Evolutionary conservation across 2,797 vertebrate species (phyloP), one percentile per base, ranked within the genome.

Genomic region (Xenops minutus): DNA sequence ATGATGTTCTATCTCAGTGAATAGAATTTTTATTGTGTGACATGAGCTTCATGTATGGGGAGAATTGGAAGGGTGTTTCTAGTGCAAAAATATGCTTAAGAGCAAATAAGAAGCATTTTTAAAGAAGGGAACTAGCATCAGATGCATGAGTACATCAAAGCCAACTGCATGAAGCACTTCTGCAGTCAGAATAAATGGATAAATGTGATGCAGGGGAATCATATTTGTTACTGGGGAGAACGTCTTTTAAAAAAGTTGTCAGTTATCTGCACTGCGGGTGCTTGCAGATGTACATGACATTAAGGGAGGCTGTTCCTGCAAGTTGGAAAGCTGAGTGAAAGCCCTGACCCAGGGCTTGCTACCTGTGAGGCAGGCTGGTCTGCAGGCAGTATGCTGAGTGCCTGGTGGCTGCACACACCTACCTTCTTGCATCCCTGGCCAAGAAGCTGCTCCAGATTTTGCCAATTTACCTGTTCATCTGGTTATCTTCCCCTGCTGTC

Each of bases 371-470:
- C 29, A 43, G 7, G 14, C 37, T 78, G n/a, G 5, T 72, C 59
- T 77, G 14, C 32, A 30, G 56, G 43, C 26, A 75, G 39, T 30
- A 32, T 43, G 32, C 34, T 66, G 66, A 14, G 5, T 66, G 24
- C 34, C 27, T 0, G 1, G 20, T 44, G 26, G 18, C 63, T 79
- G n/a, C 26, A 14, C 20, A 24, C 19, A n/a, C n/a, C 22, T 1
- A 2, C 19, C 5, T 13, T 44, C 24, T 9, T 49, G 21, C 3
- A 0, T 7, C 23, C 23, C 27, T 1, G 5, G 36, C 21, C 30
- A 51, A 13, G 32, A 48, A 36, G 16, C 63, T 72, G 41, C 63
- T 76, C 23, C 27, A 68, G 21, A 16, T 79, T 8, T 59, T 80
- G 26, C 46, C 59, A 46, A 2, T 34, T 30, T 49, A 8, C 46